Evolutionary conservation across 2,888 invertebrate genomes (phyloP), one percentile per base, ranked within the genome.

Genomic region (Apodemia zela): DNA sequence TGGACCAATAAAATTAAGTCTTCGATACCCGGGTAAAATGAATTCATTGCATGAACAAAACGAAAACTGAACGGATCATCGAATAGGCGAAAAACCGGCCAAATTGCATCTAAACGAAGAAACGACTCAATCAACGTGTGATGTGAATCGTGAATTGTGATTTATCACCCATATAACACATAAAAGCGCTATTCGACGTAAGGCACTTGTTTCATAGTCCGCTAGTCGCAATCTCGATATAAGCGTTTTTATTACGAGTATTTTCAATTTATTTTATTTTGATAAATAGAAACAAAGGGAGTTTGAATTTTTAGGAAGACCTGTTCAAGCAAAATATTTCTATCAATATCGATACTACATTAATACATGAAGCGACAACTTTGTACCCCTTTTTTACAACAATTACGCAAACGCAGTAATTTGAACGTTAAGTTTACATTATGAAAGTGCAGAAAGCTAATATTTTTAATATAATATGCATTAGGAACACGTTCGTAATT

Each of bases 51-150:
- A 57, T 38, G 58, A 59, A 45, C 63, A 47, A 60, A 65, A 63
- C 35, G 65, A 66, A 60, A 15, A 25, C 62, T 51, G 51, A 54
- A 45, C 49, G 61, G 65, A 45, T 62, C 54, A 60, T 65, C 59
- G 64, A 64, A 66, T 63, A 54, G 47, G 64, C 63, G 65, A 66
- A 64, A 67, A 65, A 63, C 60, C 60, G 60, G 58, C 59, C 35
- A 63, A 67, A 65, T 65, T 67, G 65, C 65, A 64, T 60, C 60
- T 59, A 65, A 65, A 67, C 61, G 65, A 67, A 65, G 67, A 62
- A 65, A 67, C 64, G 63, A 60, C 64, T 64, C 65, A 64, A 64
- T 67, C 65, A 64, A 67, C 63, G 60, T 63, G 49, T 38, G 45
- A 63, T 57, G 63, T 57, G 63, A 47, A 35, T 59, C 54, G 66